These are phyloP conservation scores for Campylorhamphus procurvoides DNA, from an alignment of 2,113 vertebrate genomes.

Conservation along the genomic window DNA sequence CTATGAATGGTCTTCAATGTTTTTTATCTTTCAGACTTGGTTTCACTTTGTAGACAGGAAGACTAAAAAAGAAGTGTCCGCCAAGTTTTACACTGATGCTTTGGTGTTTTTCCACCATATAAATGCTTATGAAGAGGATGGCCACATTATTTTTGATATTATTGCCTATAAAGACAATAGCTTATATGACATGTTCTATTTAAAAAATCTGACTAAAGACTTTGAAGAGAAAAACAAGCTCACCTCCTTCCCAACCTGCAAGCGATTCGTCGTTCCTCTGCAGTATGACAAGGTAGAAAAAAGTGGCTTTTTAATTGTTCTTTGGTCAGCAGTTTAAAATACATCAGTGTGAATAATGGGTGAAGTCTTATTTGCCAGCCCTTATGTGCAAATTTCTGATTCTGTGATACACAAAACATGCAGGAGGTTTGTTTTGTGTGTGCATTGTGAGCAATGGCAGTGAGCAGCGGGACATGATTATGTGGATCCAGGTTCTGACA, in stretches of 20 bases:
- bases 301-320: neutral
- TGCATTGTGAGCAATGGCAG: neutral
- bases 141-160: constrained; percentile 87
- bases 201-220: constrained; percentile 77
- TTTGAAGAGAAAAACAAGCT: constrained; percentile 20
- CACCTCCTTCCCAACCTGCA: constrained; percentile 75
- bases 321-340: neutral
- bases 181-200: constrained; percentile 90
- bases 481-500: neutral
- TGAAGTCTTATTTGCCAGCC: neutral
- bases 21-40: constrained; percentile 79
- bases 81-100: constrained; percentile 81
- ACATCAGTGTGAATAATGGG: neutral
- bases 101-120: constrained; percentile 90
- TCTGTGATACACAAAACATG: neutral
- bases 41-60: constrained; percentile 89
- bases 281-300: constrained; percentile 79
- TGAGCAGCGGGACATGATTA: neutral
- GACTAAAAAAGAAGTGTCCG: constrained; percentile 80
- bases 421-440: neutral
- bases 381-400: neutral
- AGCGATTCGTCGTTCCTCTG: constrained; percentile 86
- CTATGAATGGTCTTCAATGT: neutral
- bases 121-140: constrained; percentile 90
- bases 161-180: constrained; percentile 84